A percentile compares a stretch with the other conserved stretches of the same genome.
These are phyloP conservation scores for Idaea biselata DNA, from an alignment of 2,888 invertebrate genomes.

Conservation along the genomic window DNA sequence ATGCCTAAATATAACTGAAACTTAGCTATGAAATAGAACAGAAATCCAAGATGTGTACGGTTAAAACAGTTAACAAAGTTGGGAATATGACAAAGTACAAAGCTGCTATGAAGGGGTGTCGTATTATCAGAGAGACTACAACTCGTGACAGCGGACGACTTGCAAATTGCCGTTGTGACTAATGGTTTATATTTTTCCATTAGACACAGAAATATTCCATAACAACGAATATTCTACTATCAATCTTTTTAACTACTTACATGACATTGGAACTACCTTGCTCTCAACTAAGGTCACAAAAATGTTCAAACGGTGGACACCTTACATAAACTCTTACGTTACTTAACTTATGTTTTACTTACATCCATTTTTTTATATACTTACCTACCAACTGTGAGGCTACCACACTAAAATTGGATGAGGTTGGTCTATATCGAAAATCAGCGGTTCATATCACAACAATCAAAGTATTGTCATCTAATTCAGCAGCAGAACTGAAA, in stretches of 20 bases:
- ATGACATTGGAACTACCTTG: background rate
- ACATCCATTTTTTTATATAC: too few species aligned
- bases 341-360: too few species aligned
- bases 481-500: too few species aligned
- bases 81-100: background rate
- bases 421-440: too few species aligned
- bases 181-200: conserved; percentile 36
- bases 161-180: conserved; percentile 45
- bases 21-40: background rate
- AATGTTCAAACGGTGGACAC: too few species aligned
- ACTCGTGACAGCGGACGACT: conserved; percentile 33
- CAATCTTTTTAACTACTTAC: conserved; percentile 36
- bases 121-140: conserved; percentile 14
- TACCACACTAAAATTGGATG: too few species aligned
- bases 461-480: too few species aligned
- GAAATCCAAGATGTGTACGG: background rate
- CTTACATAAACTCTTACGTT: too few species aligned
- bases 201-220: conserved; percentile 32
- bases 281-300: background rate
- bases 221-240: conserved; percentile 27
- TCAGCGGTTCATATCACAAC: too few species aligned
- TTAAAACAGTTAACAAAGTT: background rate
- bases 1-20: too few species aligned
- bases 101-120: conserved; percentile 5
- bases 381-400: too few species aligned